Base-by-base conservation (phyloP, 92 coral and sea anemone species). In the Phenganax stokvisi region DNA sequence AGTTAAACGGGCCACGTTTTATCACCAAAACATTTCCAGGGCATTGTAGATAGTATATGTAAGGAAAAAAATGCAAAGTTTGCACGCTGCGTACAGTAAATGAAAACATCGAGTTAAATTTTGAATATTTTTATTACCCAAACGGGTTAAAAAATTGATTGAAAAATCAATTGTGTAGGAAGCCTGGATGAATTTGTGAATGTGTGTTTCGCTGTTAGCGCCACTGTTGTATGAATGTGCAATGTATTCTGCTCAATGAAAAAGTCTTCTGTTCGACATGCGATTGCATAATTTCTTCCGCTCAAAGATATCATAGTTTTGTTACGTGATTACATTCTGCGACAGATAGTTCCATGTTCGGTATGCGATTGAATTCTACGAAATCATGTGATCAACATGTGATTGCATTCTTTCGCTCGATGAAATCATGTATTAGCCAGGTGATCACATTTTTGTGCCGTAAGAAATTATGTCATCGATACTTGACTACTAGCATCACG, bases 101-200 rank as follows among this genome's bases (percentile, higher is more conserved):
- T 37, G 47, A 37, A 37, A 37, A 2, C 5, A 37, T 37, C 2
- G 47, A 37, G 47, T 37, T 37, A 37, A 37, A 37, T 37, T 69
- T 69, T 17, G 31, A 17, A 69, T 69, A 11, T 30, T 74, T 74
- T 74, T 74, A 74, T 74, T 74, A 74, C 30, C 59, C 79, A 54
- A 74, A 74, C 12, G 54, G 54, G 64, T 74, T 54, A 57, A 74
- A 74, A 20, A 74, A 58, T 74, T 72, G 77, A 72, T 47, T 74
- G n/a, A 74, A 27, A 51, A 74, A 74, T 20, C 79, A 74, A 74
- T 54, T 74, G 64, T 31, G 63, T 74, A 58, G 51, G 29, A 58
- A 74, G 56, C 27, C 31, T 55, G 79, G 17, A 74, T 74, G 79
- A 54, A 74, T 54, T 74, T 58, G 63, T 56, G 79, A 74, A 55